Conservation (phyloP, 2,888 invertebrate species). For the Coelogynopora nodosa region DNA sequence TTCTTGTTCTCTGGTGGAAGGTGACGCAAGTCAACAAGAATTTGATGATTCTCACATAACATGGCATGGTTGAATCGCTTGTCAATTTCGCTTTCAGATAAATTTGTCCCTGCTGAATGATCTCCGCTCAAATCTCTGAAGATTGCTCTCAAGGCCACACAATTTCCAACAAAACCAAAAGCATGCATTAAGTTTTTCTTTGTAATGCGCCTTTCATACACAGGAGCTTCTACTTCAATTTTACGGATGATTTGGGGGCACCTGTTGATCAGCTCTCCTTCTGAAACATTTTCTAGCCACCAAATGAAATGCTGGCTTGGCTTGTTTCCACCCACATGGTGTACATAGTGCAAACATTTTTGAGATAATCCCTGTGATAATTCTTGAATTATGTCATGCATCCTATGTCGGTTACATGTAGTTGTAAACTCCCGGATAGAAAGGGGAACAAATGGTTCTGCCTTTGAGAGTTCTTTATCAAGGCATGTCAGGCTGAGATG, state of each 20-base stretch:
- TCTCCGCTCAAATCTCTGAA: neutral
- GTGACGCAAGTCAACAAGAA: neutral
- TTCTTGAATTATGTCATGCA: neutral
- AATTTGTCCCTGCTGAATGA: neutral
- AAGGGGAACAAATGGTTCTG: neutral
- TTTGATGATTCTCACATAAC: neutral
- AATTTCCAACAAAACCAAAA: neutral
- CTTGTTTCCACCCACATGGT: neutral
- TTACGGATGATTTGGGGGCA: neutral
- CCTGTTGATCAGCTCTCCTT: neutral
- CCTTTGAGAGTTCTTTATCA: no score
- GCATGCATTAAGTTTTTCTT: neutral
- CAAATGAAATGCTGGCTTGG: neutral
- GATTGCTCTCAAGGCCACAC: neutral
- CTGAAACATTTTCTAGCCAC: neutral
- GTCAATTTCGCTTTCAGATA: neutral
- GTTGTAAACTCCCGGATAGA: neutral
- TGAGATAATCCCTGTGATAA: neutral
- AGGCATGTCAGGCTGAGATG: no score
- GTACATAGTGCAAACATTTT: neutral
- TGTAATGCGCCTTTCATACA: neutral
- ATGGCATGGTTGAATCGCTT: neutral
- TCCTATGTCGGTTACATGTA: neutral
- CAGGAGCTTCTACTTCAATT: neutral
- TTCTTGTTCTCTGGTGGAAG: neutral